phyloP scores from a whole-genome alignment of 2,888 invertebrate species.

The Aphodius granarius region DNA sequence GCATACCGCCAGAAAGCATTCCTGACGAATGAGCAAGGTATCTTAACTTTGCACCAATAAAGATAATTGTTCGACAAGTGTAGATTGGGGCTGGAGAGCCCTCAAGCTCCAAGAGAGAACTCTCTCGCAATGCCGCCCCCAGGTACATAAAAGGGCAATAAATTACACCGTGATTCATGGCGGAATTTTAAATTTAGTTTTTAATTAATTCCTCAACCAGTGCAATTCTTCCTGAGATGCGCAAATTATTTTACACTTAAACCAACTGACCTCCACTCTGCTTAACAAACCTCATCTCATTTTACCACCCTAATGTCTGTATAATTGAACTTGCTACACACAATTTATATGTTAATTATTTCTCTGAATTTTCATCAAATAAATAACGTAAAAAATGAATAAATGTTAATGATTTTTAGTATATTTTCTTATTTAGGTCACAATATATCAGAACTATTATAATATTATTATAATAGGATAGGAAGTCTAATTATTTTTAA shows the following conservation, averaged over 20 bases:
- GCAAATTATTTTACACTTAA: slow-evolving; percentile 43
- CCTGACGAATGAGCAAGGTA: slow-evolving; percentile 31
- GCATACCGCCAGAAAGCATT: slow-evolving; percentile 38
- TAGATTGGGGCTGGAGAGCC: slow-evolving; percentile 17
- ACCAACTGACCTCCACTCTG: slow-evolving; percentile 35
- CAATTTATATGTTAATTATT: background rate
- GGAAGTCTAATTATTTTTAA: slow-evolving; percentile 35
- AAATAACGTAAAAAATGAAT: too few species aligned
- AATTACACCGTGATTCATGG: slow-evolving; percentile 45
- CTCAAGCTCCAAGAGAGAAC: background rate
- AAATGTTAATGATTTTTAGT: background rate
- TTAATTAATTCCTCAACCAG: slow-evolving; percentile 45
- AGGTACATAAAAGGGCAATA: slow-evolving; percentile 45
- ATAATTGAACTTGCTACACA: slow-evolving; percentile 1
- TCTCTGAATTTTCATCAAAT: too few species aligned
- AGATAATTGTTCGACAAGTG: slow-evolving; percentile 34
- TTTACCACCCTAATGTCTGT: background rate
- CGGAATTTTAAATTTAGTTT: slow-evolving; percentile 45
- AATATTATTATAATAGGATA: slow-evolving; percentile 6
- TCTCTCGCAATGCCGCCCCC: slow-evolving; percentile 23
- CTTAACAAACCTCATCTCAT: slow-evolving; percentile 16
- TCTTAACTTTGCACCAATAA: slow-evolving; percentile 33
- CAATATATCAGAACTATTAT: background rate
- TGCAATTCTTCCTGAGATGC: slow-evolving; percentile 42
- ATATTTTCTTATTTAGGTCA: background rate